A percentile compares a stretch with the other conserved stretches of the same genome.
phyloP scores from a whole-genome alignment of 2,888 invertebrate species.

The Polydrusus pterygomalis region DNA sequence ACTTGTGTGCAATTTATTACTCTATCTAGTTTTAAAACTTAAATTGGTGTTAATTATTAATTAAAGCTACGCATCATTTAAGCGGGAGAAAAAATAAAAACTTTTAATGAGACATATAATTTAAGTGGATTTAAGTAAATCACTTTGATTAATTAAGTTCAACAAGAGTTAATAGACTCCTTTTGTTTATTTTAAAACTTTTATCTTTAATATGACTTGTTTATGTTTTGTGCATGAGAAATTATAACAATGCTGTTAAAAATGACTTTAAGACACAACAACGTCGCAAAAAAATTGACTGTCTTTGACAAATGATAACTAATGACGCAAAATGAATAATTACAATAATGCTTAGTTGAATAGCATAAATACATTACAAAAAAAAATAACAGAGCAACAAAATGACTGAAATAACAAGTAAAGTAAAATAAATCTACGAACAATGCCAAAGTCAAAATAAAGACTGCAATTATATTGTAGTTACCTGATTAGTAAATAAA shows the following conservation, averaged over 20 bases:
- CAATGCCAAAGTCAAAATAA: too few species aligned
- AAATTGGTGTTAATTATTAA: conserved; percentile 56
- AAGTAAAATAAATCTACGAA: too few species aligned
- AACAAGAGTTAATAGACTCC: conserved; percentile 43
- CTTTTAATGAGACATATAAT: conserved; percentile 50
- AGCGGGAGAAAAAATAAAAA: conserved; percentile 47
- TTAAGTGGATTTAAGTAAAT: conserved; percentile 56
- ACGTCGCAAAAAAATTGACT: background rate
- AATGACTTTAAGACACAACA: background rate
- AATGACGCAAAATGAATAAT: too few species aligned
- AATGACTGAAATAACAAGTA: too few species aligned
- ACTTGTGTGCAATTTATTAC: conserved; percentile 50
- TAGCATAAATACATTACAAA: too few species aligned
- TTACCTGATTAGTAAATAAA: too few species aligned
- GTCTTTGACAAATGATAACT: too few species aligned
- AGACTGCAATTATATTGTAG: too few species aligned
- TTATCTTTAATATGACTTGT: conserved; percentile 12
- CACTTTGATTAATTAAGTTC: conserved; percentile 54
- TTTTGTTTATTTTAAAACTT: conserved; percentile 24
- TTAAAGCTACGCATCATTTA: conserved; percentile 53
- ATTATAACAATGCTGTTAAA: conserved; percentile 3
- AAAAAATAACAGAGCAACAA: too few species aligned
- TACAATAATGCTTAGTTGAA: too few species aligned
- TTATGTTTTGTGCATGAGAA: background rate
- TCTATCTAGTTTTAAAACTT: conserved; percentile 52